Conservation (phyloP, 1,140 invertebrate genomes). For the Laodelphax striatellus region DNA sequence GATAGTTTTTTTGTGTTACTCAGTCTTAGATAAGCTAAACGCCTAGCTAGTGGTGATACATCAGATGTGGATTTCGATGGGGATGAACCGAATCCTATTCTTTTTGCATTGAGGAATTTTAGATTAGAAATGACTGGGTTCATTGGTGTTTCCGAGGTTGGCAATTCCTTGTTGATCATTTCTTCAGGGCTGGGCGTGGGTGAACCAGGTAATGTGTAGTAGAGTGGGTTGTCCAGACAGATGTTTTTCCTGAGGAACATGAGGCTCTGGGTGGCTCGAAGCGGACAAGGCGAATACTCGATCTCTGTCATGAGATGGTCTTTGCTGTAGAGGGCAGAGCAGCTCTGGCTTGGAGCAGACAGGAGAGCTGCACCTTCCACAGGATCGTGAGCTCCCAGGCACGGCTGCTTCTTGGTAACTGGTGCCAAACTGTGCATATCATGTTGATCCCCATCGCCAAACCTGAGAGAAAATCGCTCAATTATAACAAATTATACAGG, state of each 20-base stretch:
- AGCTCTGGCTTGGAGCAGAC: conserved; percentile 1
- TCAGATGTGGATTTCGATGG: not conserved
- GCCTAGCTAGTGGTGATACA: conserved; percentile 21
- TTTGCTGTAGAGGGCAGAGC: not conserved
- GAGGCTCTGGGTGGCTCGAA: conserved; percentile 17
- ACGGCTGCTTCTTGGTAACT: conserved; percentile 20
- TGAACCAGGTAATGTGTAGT: conserved; percentile 13
- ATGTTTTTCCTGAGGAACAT: conserved; percentile 11
- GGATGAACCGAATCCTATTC: not conserved
- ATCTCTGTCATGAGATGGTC: conserved; percentile 16
- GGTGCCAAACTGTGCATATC: not conserved
- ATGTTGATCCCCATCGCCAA: conserved; percentile 2
- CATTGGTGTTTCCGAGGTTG: conserved; percentile 7
- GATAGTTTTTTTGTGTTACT: not conserved
- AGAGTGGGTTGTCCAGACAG: conserved; percentile 16
- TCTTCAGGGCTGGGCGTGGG: conserved; percentile 20
- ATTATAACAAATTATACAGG: no score
- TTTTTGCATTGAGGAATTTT: not conserved
- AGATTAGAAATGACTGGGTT: not conserved
- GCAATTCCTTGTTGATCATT: conserved; percentile 22
- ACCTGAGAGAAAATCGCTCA: no score
- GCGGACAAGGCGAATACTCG: conserved; percentile 24
- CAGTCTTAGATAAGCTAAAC: conserved; percentile 18
- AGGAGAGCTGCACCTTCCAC: not conserved
- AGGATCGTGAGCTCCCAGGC: conserved; percentile 6